Evolutionary conservation across 2,888 invertebrate species (phyloP).

Genomic region (Cetonia aurata): DNA sequence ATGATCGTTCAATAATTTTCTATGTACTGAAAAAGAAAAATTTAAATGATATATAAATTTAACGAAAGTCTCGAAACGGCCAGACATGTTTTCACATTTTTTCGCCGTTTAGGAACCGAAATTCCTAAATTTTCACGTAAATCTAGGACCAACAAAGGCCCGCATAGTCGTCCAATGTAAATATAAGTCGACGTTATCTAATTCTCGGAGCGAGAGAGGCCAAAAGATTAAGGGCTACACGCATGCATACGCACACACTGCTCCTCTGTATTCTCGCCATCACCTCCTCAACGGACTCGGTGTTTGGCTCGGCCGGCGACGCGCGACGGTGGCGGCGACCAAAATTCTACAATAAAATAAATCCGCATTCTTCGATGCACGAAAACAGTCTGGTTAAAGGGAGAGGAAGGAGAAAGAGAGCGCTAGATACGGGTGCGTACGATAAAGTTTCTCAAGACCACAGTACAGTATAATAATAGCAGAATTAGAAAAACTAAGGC

Average conservation of each 20-base stretch:
- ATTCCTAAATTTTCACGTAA: not conserved
- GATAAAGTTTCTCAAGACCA: constrained; percentile 30
- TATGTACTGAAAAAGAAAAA: too few relatives aligned
- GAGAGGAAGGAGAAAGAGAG: constrained; percentile 7
- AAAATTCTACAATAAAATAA: constrained; percentile 39
- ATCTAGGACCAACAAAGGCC: not conserved
- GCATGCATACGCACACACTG: constrained; percentile 25
- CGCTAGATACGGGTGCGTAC: constrained; percentile 2
- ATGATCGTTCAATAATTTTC: too few relatives aligned
- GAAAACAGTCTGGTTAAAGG: constrained; percentile 22
- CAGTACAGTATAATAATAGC: not conserved
- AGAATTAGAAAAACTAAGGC: too few relatives aligned
- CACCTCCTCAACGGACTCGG: constrained; percentile 2
- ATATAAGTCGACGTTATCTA: constrained; percentile 23
- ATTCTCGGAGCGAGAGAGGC: constrained; percentile 16
- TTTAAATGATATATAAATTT: too few relatives aligned
- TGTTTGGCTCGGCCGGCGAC: not conserved
- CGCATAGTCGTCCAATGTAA: constrained; percentile 17
- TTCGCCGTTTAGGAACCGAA: not conserved
- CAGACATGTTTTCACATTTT: not conserved
- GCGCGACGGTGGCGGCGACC: constrained; percentile 20
- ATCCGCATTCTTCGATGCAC: constrained; percentile 35
- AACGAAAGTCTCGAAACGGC: too few relatives aligned
- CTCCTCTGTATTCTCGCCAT: constrained; percentile 24
- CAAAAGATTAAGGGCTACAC: constrained; percentile 26